phyloP scores from a whole-genome alignment of 2,888 invertebrate species.

The Atethmia centrago region DNA sequence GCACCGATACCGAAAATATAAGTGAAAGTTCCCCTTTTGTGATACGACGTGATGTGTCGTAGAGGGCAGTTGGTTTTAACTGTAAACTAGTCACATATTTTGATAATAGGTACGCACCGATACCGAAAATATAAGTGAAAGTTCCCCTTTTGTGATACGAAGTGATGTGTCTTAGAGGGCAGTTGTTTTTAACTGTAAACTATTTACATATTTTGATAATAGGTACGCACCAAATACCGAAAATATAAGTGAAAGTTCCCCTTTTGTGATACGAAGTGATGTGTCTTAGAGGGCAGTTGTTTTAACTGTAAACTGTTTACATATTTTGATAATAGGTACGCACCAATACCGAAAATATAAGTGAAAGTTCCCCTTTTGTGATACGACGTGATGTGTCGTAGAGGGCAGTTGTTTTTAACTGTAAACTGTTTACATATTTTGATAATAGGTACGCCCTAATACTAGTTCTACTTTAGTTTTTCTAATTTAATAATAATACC shows the following conservation, averaged over 20 bases:
- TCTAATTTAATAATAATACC: too few species aligned
- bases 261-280: not conserved
- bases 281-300: slow-evolving; percentile 2
- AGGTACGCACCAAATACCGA: too few species aligned
- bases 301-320: slow-evolving; percentile 11
- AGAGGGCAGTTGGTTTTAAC: slow-evolving; percentile 12
- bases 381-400: not conserved
- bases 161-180: too few species aligned
- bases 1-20: too few species aligned
- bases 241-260: slow-evolving; percentile 4
- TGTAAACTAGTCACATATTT: not conserved
- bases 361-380: slow-evolving; percentile 4
- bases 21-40: slow-evolving; percentile 5
- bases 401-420: slow-evolving; percentile 4
- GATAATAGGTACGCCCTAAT: not conserved
- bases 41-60: not conserved
- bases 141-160: too few species aligned
- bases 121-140: too few species aligned
- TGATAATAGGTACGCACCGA: not conserved
- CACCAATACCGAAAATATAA: not conserved
- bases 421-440: slow-evolving; percentile 3
- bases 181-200: too few species aligned
- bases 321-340: not conserved
- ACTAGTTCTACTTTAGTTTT: not conserved
- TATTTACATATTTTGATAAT: too few species aligned